Evolutionary conservation across 2,113 vertebrate species (phyloP).

Genomic region (Apodemus sylvaticus): DNA sequence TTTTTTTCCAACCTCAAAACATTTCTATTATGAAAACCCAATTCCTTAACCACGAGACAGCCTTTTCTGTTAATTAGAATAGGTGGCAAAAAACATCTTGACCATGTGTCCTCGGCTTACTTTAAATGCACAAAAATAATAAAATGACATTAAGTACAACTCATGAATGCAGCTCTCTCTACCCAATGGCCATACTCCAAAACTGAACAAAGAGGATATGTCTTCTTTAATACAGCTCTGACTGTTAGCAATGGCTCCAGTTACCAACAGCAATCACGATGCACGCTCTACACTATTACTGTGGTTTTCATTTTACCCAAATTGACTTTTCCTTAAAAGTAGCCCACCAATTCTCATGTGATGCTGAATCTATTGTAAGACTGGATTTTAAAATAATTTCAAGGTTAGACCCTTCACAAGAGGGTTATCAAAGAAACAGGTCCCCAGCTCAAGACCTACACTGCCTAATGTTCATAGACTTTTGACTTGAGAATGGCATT

Average conservation of each 20-base stretch:
- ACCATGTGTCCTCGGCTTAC: neutral
- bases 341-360: conserved; percentile 26
- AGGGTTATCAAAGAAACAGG: conserved; percentile 64
- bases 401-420: conserved; percentile 27
- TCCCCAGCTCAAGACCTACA: conserved; percentile 33
- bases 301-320: conserved; percentile 32
- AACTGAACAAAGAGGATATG: neutral
- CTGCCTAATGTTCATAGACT: neutral
- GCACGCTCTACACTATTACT: neutral
- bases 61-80: conserved; percentile 13
- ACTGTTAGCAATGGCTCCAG: neutral
- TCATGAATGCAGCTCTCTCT: neutral
- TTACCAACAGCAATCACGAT: neutral
- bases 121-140: neutral
- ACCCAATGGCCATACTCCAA: neutral
- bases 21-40: conserved; percentile 6
- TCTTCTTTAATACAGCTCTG: conserved; percentile 7
- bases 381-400: conserved; percentile 71
- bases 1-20: neutral
- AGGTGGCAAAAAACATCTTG: neutral
- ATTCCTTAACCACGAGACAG: neutral
- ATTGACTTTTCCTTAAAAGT: conserved; percentile 48
- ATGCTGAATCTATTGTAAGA: conserved; percentile 39
- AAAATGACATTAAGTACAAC: conserved; percentile 15
- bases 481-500: neutral